Percentiles rank a stretch among this genome's conserved stretches.
Evolutionary conservation across 2,113 vertebrate genomes (phyloP).

Genomic region (Corythaixoides concolor): DNA sequence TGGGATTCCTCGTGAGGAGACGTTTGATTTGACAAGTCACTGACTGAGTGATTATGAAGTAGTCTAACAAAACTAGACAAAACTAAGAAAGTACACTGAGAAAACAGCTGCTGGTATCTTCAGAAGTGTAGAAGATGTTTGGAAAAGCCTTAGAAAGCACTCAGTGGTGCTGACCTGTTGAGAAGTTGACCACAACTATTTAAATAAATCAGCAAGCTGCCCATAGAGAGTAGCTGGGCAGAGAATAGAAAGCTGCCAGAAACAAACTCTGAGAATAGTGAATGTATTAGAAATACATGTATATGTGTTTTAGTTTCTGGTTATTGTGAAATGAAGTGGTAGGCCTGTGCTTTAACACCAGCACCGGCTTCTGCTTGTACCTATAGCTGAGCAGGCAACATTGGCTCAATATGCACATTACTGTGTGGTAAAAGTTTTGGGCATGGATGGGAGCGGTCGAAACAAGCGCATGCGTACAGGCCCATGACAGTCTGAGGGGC

Average conservation of each 20-base stretch:
- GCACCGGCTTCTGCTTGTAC: not conserved
- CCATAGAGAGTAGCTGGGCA: not conserved
- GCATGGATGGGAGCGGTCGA: not conserved
- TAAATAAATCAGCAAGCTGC: not conserved
- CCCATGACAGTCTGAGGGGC: not conserved
- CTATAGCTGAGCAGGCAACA: not conserved
- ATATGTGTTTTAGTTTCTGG: not conserved
- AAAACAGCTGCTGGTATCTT: not conserved
- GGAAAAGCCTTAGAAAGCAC: not conserved
- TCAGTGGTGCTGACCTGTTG: not conserved
- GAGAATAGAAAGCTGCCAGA: not conserved
- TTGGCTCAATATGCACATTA: not conserved
- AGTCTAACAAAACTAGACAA: not conserved
- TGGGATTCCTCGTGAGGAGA: not conserved
- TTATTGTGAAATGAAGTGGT: not conserved
- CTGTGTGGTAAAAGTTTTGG: not conserved
- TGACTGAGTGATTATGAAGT: not conserved
- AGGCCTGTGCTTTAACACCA: not conserved
- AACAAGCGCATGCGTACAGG: not conserved
- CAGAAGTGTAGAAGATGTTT: not conserved
- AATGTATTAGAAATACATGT: fast-evolving
- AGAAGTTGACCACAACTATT: not conserved
- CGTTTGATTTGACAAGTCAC: fast-evolving
- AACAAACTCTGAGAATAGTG: not conserved
- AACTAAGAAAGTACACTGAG: not conserved